phyloP scores from a whole-genome alignment of 2,113 vertebrate genomes.

The Hepsetus odoe region DNA sequence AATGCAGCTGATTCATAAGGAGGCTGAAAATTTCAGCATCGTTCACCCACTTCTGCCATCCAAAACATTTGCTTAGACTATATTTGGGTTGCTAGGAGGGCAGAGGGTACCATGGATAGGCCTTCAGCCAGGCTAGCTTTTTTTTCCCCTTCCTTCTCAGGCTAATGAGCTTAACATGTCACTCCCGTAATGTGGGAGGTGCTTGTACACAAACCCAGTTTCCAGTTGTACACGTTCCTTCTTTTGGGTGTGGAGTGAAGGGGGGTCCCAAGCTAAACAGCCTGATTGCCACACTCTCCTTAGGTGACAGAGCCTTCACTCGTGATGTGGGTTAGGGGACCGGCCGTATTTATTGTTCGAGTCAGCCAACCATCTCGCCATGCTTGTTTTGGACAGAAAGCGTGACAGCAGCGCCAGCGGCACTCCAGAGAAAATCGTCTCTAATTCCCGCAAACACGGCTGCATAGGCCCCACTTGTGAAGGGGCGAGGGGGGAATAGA shows the following conservation, averaged over 20 bases:
- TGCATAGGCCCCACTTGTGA: neutral
- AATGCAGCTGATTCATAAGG: conserved; percentile 61
- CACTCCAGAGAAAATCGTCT: conserved; percentile 25
- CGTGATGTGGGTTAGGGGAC: conserved; percentile 61
- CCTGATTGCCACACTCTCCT: conserved; percentile 63
- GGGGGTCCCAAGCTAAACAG: conserved; percentile 59
- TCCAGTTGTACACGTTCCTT: conserved; percentile 36
- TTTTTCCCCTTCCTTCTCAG: conserved; percentile 33
- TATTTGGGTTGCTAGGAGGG: conserved; percentile 54
- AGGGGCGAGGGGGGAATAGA: conserved; percentile 31
- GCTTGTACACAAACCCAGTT: conserved; percentile 17
- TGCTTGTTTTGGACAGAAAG: conserved; percentile 75
- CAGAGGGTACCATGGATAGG: conserved; percentile 37
- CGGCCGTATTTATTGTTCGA: conserved; percentile 71
- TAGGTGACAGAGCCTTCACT: conserved; percentile 65
- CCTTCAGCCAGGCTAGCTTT: conserved; percentile 48
- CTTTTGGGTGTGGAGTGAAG: conserved; percentile 12
- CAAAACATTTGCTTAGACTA: conserved; percentile 70
- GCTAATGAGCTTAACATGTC: conserved; percentile 57
- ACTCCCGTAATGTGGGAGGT: neutral
- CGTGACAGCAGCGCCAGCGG: conserved; percentile 51
- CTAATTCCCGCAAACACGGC: conserved; percentile 18
- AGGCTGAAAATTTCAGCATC: conserved; percentile 68
- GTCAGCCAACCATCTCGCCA: conserved; percentile 66
- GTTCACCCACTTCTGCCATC: conserved; percentile 61